Percentiles rank a stretch among this genome's conserved stretches.
These are phyloP conservation scores for Corythoichthys intestinalis DNA, from an alignment of 2,113 vertebrate genomes.

Conservation along the genomic window DNA sequence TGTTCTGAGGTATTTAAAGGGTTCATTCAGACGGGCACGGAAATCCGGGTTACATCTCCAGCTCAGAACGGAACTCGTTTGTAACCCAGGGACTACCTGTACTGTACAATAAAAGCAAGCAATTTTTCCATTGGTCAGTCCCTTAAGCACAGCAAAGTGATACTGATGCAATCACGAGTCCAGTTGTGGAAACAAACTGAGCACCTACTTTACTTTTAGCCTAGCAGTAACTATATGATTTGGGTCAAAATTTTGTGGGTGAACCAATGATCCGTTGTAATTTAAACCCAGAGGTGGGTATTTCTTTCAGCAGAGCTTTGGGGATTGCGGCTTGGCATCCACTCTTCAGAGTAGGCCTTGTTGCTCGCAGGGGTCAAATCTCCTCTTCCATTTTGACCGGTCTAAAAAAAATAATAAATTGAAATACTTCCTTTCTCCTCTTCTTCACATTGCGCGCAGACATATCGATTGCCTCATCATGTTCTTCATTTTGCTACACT, in stretches of 20 bases:
- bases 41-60: too few relatives aligned
- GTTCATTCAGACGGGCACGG: too few relatives aligned
- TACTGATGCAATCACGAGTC: background rate
- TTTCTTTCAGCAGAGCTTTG: conserved; percentile 52
- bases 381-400: conserved; percentile 33
- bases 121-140: background rate
- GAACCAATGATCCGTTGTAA: background rate
- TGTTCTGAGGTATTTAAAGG: too few relatives aligned
- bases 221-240: background rate
- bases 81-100: too few relatives aligned
- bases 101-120: too few relatives aligned
- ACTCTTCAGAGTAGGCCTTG: conserved; percentile 48
- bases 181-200: background rate
- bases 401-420: conserved; percentile 43
- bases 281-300: conserved; percentile 7
- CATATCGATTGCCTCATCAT: conserved; percentile 30
- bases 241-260: background rate
- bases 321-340: conserved; percentile 45
- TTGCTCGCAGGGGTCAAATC: conserved; percentile 62
- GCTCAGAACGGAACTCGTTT: too few relatives aligned
- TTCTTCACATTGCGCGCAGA: conserved; percentile 34
- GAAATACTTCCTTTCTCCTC: conserved; percentile 49
- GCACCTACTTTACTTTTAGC: background rate
- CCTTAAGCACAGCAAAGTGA: background rate
- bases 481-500: conserved; percentile 16